A percentile compares a stretch with the other conserved stretches of the same genome.
Conservation (phyloP, 2,888 invertebrate species). For the Lasioglossum lativentre region DNA sequence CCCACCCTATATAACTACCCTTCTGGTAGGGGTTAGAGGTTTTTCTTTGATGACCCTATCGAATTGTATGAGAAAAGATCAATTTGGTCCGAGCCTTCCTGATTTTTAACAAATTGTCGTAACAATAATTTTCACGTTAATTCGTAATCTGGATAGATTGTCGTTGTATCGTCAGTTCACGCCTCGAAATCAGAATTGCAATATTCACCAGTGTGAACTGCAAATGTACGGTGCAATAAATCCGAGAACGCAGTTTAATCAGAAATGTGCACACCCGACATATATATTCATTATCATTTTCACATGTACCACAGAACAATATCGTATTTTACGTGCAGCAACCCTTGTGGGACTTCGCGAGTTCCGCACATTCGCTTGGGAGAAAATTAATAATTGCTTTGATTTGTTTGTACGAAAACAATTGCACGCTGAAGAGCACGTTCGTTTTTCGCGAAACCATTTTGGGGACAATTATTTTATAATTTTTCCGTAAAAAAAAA, state of each 20-base stretch:
- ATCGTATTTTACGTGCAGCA: conserved; percentile 33
- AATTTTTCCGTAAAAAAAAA: not conserved
- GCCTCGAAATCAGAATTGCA: not conserved
- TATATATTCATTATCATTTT: conserved; percentile 40
- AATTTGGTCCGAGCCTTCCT: no score
- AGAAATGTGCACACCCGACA: not conserved
- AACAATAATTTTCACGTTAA: no score
- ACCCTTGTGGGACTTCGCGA: conserved; percentile 30
- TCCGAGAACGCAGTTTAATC: not conserved
- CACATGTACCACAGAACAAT: not conserved
- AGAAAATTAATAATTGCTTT: conserved; percentile 48
- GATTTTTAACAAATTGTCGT: no score
- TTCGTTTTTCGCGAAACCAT: not conserved
- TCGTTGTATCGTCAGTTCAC: not conserved
- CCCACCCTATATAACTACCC: no score
- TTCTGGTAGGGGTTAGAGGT: no score
- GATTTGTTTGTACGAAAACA: conserved; percentile 50
- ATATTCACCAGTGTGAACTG: conserved; percentile 3
- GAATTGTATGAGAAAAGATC: no score
- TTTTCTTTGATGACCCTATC: no score
- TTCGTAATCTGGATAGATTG: no score
- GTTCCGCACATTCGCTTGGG: not conserved
- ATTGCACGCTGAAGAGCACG: conserved; percentile 37
- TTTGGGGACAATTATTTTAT: conserved; percentile 16
- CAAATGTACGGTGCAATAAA: conserved; percentile 2